Evolutionary conservation across 2,888 invertebrate species (phyloP).

Genomic region (Sicus ferrugineus): DNA sequence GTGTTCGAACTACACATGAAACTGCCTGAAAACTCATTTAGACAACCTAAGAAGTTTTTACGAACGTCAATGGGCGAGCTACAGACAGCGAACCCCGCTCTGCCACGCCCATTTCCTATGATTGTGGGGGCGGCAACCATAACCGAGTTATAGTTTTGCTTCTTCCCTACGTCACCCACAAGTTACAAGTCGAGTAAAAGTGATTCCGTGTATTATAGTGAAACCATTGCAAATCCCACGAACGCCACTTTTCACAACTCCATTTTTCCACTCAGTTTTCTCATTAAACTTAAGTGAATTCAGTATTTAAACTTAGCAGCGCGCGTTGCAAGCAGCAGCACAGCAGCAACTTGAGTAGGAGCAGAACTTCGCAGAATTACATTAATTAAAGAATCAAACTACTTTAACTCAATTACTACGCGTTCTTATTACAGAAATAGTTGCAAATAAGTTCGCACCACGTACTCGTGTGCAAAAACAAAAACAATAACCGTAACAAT

Average conservation of each 20-base stretch:
- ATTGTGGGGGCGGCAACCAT: too few species aligned
- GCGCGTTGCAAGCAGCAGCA: conserved; percentile 18
- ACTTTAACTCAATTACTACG: conserved; percentile 19
- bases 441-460: conserved; percentile 32
- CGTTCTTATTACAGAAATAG: conserved; percentile 35
- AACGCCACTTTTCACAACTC: background rate
- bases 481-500: conserved; percentile 13
- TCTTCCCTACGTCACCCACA: too few species aligned
- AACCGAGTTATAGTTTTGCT: too few species aligned
- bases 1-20: conserved; percentile 34
- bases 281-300: background rate
- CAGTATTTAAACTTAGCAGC: conserved; percentile 14
- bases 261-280: background rate
- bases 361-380: conserved; percentile 61
- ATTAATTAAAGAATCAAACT: conserved; percentile 36
- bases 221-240: too few species aligned
- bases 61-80: conserved; percentile 1
- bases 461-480: conserved; percentile 29
- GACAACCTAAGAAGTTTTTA: conserved; percentile 32
- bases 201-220: too few species aligned
- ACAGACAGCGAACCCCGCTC: too few species aligned
- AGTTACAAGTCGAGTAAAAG: too few species aligned
- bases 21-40: conserved; percentile 39
- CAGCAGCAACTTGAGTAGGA: conserved; percentile 53
- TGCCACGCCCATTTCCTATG: too few species aligned